Evolutionary conservation across 2,113 vertebrate species (phyloP).

Genomic region (Ascaphus truei): DNA sequence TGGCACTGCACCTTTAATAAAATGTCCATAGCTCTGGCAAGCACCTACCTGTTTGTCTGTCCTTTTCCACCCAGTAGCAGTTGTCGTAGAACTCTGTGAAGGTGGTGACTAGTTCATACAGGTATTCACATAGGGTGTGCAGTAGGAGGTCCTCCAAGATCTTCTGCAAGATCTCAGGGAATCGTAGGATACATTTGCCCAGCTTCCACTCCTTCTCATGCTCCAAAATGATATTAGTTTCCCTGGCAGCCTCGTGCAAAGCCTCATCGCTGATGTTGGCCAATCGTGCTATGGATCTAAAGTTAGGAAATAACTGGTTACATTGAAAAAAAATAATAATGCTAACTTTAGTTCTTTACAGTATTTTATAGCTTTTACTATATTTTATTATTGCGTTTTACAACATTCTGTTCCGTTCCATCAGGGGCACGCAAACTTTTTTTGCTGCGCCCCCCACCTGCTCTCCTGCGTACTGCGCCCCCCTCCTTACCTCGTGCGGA

Average conservation of each 20-base stretch:
- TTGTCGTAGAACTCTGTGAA: constrained; percentile 97
- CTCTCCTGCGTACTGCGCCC: too few species aligned
- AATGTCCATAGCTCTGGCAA: too few species aligned
- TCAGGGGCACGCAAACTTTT: too few species aligned
- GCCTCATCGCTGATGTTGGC: constrained; percentile 76
- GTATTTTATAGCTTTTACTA: too few species aligned
- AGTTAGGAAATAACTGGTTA: neutral
- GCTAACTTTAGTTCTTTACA: too few species aligned
- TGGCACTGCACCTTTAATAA: too few species aligned
- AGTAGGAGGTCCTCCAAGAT: constrained; percentile 87
- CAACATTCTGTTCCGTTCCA: too few species aligned
- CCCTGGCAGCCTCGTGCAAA: constrained; percentile 74
- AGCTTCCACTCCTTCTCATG: constrained; percentile 96
- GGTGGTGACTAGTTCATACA: constrained; percentile 92
- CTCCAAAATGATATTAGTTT: constrained; percentile 75
- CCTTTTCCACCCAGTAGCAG: constrained; percentile 97
- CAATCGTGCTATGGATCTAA: constrained; percentile 87
- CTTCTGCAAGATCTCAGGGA: constrained; percentile 89
- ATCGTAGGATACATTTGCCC: constrained; percentile 85
- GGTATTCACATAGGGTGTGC: constrained; percentile 88
- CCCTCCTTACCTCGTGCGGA: too few species aligned
- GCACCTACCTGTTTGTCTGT: constrained; percentile 82
- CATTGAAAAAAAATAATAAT: neutral
- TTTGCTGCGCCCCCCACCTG: too few species aligned
- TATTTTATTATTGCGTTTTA: too few species aligned